Base-by-base conservation (phyloP, 2,888 invertebrate species). In the Druceiella hillmani region DNA sequence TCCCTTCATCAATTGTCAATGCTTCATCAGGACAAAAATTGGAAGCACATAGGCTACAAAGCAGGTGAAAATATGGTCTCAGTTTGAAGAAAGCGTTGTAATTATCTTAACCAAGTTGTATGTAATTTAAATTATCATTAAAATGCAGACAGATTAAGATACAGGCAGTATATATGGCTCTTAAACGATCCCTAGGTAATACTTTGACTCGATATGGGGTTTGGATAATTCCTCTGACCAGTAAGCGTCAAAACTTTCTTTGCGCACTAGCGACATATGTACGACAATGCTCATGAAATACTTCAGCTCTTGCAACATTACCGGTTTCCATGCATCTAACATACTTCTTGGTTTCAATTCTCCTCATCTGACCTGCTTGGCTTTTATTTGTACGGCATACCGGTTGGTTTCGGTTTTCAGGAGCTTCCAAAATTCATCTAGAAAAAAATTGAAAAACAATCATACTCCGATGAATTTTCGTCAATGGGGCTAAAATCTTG, bases 1-100 rank as follows among this genome's bases (percentile, higher is more conserved):
- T 20, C n/a, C 22, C 22, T 20, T 20, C 22, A n/a, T 20, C 22
- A n/a, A 20, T 9, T 20, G 22, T 20, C 22, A 20, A 20, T 20
- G 22, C 22, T 7, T 9, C 6, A 20, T 20, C 22, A n/a, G 22
- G 22, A n/a, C n/a, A 20, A 20, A 20, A 20, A 20, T 6, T 9
- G 6, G 6, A 7, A 6, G n/a, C 22, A 20, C 22, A 20, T 20
- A 20, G n/a, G 6, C n/a, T 7, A 20, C 6, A 20, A n/a, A 20
- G 22, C 22, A 7, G 6, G 6, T 20, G 6, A 20, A 20, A 20
- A 20, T 20, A 20, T 20, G 22, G 22, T 9, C 22, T 6, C 22
- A 20, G 22, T 20, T 20, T 20, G 22, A 20, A 20, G n/a, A 20
- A 20, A 6, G 22, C 22, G n/a, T 20, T 9, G n/a, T 20, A 20